Evolutionary conservation across 2,113 vertebrate species (phyloP).

Genomic region (Poicephalus gulielmi): DNA sequence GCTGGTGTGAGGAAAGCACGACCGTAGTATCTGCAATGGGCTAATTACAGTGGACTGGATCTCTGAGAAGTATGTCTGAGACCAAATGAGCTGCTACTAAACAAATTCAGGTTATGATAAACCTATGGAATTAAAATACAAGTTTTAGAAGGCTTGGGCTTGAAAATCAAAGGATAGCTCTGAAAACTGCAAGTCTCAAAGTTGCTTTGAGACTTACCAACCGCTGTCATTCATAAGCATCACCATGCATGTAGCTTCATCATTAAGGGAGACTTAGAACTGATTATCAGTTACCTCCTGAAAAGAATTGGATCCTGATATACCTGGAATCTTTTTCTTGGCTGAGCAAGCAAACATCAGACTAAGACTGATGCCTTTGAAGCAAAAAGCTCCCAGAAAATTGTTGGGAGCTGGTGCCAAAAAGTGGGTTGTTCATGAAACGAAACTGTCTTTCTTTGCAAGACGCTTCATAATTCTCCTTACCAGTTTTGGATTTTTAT

Average conservation of each 20-base stretch:
- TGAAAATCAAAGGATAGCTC: neutral
- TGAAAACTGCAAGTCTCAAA: neutral
- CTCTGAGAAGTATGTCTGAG: neutral
- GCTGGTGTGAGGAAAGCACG: neutral
- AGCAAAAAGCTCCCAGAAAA: neutral
- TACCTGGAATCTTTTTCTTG: neutral
- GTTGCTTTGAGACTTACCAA: neutral
- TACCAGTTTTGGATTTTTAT: neutral
- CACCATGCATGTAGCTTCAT: neutral
- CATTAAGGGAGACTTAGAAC: neutral
- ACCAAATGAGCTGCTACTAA: neutral
- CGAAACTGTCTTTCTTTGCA: neutral
- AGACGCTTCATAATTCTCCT: neutral
- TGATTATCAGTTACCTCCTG: neutral
- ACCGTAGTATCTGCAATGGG: accelerated
- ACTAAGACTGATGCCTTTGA: neutral
- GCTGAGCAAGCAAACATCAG: neutral
- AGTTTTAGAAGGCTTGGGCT: neutral
- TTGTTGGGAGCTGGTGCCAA: neutral
- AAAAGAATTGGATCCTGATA: neutral
- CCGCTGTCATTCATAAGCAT: accelerated
- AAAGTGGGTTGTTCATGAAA: accelerated
- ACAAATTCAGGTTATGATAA: neutral
- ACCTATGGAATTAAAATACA: neutral
- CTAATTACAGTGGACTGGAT: neutral